These are phyloP conservation scores for Platycnemis pennipes DNA, from an alignment of 2,888 invertebrate species.

Conservation along the genomic window DNA sequence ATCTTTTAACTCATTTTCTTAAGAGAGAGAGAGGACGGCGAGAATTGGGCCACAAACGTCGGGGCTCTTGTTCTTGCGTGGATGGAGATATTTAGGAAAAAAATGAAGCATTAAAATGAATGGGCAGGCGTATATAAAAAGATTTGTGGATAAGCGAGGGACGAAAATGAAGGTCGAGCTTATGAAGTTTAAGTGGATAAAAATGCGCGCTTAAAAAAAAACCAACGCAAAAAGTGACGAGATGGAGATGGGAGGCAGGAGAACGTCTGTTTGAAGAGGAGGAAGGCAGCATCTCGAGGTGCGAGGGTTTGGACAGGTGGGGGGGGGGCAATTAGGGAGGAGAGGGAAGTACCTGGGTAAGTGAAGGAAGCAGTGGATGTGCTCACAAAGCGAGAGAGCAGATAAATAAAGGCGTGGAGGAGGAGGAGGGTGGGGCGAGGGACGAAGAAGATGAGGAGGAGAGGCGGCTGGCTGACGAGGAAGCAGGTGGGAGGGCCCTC, in stretches of 20 bases:
- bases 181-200: conserved; percentile 2
- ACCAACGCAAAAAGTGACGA: not conserved
- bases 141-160: conserved; percentile 1
- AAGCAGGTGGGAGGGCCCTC: not conserved
- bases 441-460: not conserved
- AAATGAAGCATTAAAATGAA: not conserved
- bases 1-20: not conserved
- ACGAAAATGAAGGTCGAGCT: not conserved
- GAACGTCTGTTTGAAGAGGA: not conserved
- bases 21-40: not conserved
- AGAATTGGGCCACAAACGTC: not conserved
- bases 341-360: not conserved
- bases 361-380: not conserved
- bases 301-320: not conserved
- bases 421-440: no score
- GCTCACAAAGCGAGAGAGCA: not conserved
- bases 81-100: not conserved
- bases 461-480: not conserved
- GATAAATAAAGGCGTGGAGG: not conserved
- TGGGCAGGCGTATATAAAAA: not conserved
- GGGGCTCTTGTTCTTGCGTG: not conserved
- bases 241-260: not conserved
- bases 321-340: not conserved
- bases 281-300: not conserved
- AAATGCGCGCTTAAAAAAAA: not conserved